phyloP scores from a whole-genome alignment of 2,797 vertebrate genomes.

The Poeciliopsis infans region DNA sequence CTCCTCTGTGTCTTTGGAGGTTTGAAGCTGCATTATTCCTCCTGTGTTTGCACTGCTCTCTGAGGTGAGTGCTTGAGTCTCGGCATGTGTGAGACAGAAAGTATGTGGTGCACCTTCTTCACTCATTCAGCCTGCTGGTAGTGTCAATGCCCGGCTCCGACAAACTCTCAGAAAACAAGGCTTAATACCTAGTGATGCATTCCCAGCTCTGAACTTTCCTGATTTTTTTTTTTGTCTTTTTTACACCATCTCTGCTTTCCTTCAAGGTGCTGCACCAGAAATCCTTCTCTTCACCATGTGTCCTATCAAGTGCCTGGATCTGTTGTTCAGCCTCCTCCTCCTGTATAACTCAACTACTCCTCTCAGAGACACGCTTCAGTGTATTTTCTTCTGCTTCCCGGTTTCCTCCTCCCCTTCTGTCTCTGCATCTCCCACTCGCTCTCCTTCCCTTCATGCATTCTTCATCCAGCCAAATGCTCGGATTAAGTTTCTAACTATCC shows the following conservation, averaged over 20 bases:
- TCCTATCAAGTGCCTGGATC: constrained; percentile 66
- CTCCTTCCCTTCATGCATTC: constrained; percentile 49
- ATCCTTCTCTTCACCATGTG: constrained; percentile 54
- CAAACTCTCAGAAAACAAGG: constrained; percentile 22
- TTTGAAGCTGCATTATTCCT: constrained; percentile 78
- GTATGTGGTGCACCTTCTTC: constrained; percentile 59
- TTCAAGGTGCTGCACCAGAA: constrained; percentile 37
- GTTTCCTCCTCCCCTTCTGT: constrained; percentile 60
- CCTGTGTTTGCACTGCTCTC: constrained; percentile 49
- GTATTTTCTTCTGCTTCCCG: constrained; percentile 58
- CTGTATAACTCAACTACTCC: constrained; percentile 51
- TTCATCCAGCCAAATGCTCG: constrained; percentile 68
- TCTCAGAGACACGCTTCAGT: constrained; percentile 47
- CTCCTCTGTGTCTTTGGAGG: constrained; percentile 68
- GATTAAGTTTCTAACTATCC: constrained; percentile 54
- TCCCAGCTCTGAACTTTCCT: constrained; percentile 18
- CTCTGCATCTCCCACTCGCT: constrained; percentile 18
- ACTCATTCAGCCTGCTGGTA: constrained; percentile 71
- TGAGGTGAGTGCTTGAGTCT: constrained; percentile 55
- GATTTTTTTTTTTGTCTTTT: too few relatives aligned
- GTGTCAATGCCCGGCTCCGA: constrained; percentile 47
- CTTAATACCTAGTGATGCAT: constrained; percentile 51
- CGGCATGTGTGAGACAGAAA: constrained; percentile 54
- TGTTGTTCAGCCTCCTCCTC: constrained; percentile 48
- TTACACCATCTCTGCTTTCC: constrained; percentile 30